Evolutionary conservation across 2,888 invertebrate genomes (phyloP).

Genomic region (Torymus aiolomorphi): DNA sequence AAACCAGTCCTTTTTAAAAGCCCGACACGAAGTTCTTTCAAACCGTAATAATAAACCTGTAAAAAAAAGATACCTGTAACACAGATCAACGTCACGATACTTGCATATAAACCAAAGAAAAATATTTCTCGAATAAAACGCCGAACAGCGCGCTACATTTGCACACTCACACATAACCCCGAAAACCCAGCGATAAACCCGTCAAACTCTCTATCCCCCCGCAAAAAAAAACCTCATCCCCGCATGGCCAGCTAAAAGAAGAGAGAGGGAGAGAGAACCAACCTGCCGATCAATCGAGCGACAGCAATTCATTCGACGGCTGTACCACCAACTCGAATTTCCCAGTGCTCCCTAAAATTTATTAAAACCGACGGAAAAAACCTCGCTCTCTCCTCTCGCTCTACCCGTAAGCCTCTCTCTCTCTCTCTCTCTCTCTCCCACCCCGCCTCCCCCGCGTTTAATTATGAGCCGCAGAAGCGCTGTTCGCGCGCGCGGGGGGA

Average conservation of each 20-base stretch:
- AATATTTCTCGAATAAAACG: background rate
- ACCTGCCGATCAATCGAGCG: conserved; percentile 7
- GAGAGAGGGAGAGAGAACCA: no score
- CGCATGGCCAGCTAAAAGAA: no score
- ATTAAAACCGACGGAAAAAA: conserved; percentile 26
- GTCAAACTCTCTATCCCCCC: background rate
- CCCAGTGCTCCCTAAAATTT: conserved; percentile 24
- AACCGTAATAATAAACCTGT: background rate
- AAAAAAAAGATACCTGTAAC: no score
- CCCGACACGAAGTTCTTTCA: background rate
- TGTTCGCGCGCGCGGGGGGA: conserved; percentile 46
- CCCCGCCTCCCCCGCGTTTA: conserved; percentile 38
- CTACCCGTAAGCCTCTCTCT: conserved; percentile 30
- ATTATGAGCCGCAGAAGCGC: conserved; percentile 54
- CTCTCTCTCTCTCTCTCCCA: conserved; percentile 4
- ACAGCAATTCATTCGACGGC: conserved; percentile 15
- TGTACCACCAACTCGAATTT: conserved; percentile 23
- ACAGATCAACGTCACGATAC: no score
- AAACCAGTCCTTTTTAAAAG: no score
- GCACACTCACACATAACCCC: background rate
- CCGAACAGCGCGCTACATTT: no score
- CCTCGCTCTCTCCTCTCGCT: no score
- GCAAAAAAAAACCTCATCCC: background rate
- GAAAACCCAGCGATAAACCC: background rate
- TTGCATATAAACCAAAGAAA: background rate